Evolutionary conservation across 2,888 invertebrate species (phyloP), one percentile per base, ranked within the genome.

Genomic region (Idaea aversata): DNA sequence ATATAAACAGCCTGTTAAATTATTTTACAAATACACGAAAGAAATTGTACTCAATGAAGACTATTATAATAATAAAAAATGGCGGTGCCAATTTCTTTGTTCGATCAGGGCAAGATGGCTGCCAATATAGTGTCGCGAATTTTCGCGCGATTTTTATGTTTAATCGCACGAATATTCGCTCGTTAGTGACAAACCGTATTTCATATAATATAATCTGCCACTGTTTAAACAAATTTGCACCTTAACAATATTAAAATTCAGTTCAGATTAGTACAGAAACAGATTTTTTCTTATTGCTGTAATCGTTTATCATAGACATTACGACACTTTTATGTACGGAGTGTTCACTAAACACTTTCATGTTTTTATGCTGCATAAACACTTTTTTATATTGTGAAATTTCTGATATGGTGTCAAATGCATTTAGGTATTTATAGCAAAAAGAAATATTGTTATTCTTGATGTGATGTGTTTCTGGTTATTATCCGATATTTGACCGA

Each of bases 61-160:
- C 25, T 66, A 63, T 63, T 61, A n/a, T 61, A 62, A 35, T 60
- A 36, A 25, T 61, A 38, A 15, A 62, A 61, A 59, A 63, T 7
- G 35, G 62, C 61, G 70, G 73, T 74, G 73, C 73, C 73, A 74
- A 74, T 72, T 70, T 67, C 65, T 63, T 64, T 38, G 38, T 63
- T 25, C 25, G 3, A 25, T 25, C 25, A 25, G 25, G 25, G 25
- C n/a, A 25, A 25, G 25, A 25, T 25, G 25, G 25, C 25, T 25
- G 25, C n/a, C n/a, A n/a, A n/a, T n/a, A n/a, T n/a, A n/a, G n/a
- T n/a, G n/a, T n/a, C 36, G 36, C 36, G 10, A 36, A 36, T 10
- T 7, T 36, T 36, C 4, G 36, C 36, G 36, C 36, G 36, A 36
- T 10, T 36, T 10, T 36, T 36, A 36, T 36, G 1, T 36, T 13